These are phyloP conservation scores for Apis dorsata DNA, from an alignment of 1,140 invertebrate genomes.

Conservation along the genomic window DNA sequence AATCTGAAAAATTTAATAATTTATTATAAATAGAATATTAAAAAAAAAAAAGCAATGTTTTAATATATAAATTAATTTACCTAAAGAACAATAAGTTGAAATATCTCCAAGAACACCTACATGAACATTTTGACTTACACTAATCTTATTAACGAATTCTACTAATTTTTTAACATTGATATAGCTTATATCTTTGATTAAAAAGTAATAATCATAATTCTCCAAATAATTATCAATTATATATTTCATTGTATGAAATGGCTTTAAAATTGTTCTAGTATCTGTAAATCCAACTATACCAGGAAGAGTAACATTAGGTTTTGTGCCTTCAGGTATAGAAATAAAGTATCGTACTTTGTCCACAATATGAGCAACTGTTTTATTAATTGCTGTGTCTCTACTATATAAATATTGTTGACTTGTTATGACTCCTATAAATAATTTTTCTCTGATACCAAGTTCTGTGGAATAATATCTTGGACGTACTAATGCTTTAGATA, in stretches of 20 bases:
- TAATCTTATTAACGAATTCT: conserved; percentile 87
- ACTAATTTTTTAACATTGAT: conserved; percentile 87
- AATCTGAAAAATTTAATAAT: conserved; percentile 79
- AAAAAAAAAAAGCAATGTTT: background rate
- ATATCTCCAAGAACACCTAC: conserved; percentile 83
- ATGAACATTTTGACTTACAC: conserved; percentile 90
- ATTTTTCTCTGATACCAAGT: conserved; percentile 92
- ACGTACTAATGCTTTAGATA: conserved; percentile 83
- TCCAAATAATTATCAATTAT: conserved; percentile 93
- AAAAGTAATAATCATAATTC: conserved; percentile 94
- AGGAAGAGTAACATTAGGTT: conserved; percentile 85
- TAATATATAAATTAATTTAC: conserved; percentile 74
- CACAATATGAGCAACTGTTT: conserved; percentile 88
- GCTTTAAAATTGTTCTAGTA: conserved; percentile 85
- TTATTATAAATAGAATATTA: conserved; percentile 5
- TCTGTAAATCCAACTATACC: conserved; percentile 91
- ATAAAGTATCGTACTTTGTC: conserved; percentile 89
- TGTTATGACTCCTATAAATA: conserved; percentile 92
- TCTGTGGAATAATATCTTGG: conserved; percentile 96
- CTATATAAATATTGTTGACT: conserved; percentile 86
- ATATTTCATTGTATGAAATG: conserved; percentile 93
- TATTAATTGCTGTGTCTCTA: conserved; percentile 88
- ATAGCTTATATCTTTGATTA: conserved; percentile 90
- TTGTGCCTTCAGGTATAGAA: conserved; percentile 85
- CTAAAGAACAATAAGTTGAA: conserved; percentile 83